Evolutionary conservation across 2,797 vertebrate species (phyloP).

Genomic region (Serranus cabrilla): DNA sequence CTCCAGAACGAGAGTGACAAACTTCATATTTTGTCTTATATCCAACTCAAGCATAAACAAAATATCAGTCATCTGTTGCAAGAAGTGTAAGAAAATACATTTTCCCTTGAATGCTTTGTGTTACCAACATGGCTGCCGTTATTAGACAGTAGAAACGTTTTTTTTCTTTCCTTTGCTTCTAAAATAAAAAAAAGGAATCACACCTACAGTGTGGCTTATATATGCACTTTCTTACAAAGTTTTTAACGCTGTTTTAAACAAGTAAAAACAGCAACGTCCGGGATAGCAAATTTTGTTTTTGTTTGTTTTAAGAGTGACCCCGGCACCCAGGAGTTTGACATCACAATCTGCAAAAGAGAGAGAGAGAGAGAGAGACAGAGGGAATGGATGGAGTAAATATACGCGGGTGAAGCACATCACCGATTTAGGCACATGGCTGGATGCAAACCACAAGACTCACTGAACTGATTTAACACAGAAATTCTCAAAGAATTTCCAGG

Average conservation of each 20-base stretch:
- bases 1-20: conserved; percentile 36
- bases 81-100: conserved; percentile 74
- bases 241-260: conserved; percentile 77
- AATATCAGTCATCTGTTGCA: conserved; percentile 63
- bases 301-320: conserved; percentile 87
- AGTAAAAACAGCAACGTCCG: conserved; percentile 79
- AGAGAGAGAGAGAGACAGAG: conserved; percentile 74
- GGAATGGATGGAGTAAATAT: conserved; percentile 89
- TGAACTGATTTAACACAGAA: conserved; percentile 10
- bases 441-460: conserved; percentile 57
- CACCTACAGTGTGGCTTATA: conserved; percentile 74
- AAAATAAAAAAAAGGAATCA: conserved; percentile 81
- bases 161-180: conserved; percentile 63
- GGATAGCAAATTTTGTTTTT: conserved; percentile 81
- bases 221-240: conserved; percentile 73
- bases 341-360: conserved; percentile 96
- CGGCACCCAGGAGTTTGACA: conserved; percentile 93
- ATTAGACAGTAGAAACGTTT: conserved; percentile 69
- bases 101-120: conserved; percentile 73
- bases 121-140: conserved; percentile 86
- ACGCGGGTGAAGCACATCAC: conserved; percentile 79
- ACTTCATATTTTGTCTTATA: conserved; percentile 49
- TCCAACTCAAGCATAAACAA: conserved; percentile 62
- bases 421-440: conserved; percentile 56
- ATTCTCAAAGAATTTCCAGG: background rate